Base-by-base conservation (phyloP, 2,888 invertebrate genomes). In the Acanthosepion pharaonis region DNA sequence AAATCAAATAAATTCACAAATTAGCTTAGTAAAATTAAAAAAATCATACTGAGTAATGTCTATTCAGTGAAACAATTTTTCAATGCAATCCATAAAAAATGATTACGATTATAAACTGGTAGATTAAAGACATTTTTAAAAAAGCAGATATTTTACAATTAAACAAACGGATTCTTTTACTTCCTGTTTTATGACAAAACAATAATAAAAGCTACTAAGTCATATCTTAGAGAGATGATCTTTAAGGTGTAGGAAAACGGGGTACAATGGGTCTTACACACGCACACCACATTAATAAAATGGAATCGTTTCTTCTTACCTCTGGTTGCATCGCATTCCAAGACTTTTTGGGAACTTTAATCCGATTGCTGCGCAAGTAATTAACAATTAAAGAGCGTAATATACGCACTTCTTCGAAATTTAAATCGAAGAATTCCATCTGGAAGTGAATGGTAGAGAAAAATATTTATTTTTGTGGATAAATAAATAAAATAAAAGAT, bases 401-500 rank as follows among this genome's bases (percentile, higher is more conserved):
- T 18, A 93, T 51, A 23, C 53, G 93, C n/a, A 93, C 93, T 93
- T 93, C 93, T 51, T 93, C 93, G 9, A 53, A 53, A 49, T 93
- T 93, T 51, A 93, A 93, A 93, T 93, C 93, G 93, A 93, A 93
- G 51, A 93, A 93, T 93, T 93, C 93, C 93, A 93, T 93, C 53
- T 49, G 49, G 93, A 49, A 53, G n/a, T 93, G 28, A 42, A n/a
- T 6, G 0, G 8, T n/a, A 5, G 15, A 78, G n/a, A n/a, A 33
- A 78, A 78, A 78, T 78, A n/a, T 78, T 78, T 78, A 6, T 78
- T 78, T 78, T 28, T 42, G 25, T 18, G 48, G 28, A 51, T 48
- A 9, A 8, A 92, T 28, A 48, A 48, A 48, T 42, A 42, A 91
- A 33, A 91, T 42, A 92, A 49, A 51, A 92, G 48, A 92, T 48